phyloP scores from a whole-genome alignment of 2,888 invertebrate genomes.

The Cantharis rustica region DNA sequence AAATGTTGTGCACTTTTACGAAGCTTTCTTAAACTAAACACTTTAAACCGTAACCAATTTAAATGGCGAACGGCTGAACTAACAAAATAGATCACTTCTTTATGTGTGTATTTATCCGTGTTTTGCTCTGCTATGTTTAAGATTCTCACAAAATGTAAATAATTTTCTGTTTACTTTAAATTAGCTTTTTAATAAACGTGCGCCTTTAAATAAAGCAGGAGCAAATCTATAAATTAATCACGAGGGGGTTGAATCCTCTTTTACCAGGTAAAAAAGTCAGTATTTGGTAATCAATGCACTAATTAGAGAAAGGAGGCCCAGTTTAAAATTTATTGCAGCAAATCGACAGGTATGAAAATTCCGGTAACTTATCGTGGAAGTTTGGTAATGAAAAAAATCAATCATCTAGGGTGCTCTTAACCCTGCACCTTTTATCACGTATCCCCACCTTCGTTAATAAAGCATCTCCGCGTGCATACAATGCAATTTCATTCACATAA shows the following conservation, averaged over 20 bases:
- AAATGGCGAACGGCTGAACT: slow-evolving; percentile 42
- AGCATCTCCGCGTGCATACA: neutral
- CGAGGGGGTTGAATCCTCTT: neutral
- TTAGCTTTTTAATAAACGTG: neutral
- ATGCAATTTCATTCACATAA: neutral
- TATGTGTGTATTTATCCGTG: slow-evolving; percentile 26
- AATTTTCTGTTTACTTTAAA: neutral
- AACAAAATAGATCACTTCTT: slow-evolving; percentile 44
- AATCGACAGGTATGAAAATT: neutral
- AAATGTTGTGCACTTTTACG: slow-evolving; percentile 23
- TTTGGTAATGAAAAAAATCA: neutral
- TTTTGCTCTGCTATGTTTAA: slow-evolving; percentile 4
- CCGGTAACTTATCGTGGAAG: neutral
- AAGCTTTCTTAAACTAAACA: slow-evolving; percentile 30
- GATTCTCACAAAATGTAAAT: neutral
- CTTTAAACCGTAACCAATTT: slow-evolving; percentile 32
- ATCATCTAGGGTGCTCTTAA: neutral
- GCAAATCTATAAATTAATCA: neutral
- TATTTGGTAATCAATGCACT: neutral
- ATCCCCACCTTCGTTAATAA: neutral
- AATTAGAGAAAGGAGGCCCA: neutral
- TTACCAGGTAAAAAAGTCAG: neutral
- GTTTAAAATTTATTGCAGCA: neutral
- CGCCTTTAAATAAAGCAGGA: neutral
- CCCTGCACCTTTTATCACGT: neutral